Conservation (phyloP, 35 echinoderm and acorn worm species). For the Lytechinus variegatus region DNA sequence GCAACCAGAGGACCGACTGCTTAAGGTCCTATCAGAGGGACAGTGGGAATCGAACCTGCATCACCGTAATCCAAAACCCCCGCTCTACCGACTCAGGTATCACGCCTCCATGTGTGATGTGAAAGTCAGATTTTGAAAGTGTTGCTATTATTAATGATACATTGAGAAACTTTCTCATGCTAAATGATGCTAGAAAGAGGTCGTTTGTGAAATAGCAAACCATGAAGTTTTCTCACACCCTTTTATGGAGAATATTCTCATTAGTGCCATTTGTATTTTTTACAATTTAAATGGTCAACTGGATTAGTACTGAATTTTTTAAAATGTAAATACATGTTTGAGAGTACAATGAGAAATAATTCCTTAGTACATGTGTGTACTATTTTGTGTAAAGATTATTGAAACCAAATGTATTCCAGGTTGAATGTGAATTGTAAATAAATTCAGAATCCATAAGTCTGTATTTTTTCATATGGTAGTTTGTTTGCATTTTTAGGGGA, state of each 20-base stretch:
- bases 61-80: too few relatives aligned
- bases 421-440: neutral
- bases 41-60: too few relatives aligned
- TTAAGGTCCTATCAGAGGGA: too few relatives aligned
- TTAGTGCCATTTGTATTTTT: neutral
- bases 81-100: too few relatives aligned
- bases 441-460: neutral
- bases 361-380: neutral
- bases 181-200: too few relatives aligned
- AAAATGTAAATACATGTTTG: neutral
- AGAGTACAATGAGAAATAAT: neutral
- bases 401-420: neutral
- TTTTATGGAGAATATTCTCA: neutral
- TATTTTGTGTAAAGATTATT: neutral
- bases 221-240: too few relatives aligned
- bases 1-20: too few relatives aligned
- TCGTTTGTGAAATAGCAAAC: too few relatives aligned
- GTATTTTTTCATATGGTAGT: neutral
- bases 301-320: neutral
- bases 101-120: too few relatives aligned
- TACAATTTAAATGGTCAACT: neutral
- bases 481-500: neutral
- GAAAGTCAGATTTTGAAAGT: too few relatives aligned
- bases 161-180: too few relatives aligned
- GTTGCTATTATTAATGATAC: too few relatives aligned